phyloP scores from a whole-genome alignment of 1,140 invertebrate genomes.

The Mercenaria mercenaria region DNA sequence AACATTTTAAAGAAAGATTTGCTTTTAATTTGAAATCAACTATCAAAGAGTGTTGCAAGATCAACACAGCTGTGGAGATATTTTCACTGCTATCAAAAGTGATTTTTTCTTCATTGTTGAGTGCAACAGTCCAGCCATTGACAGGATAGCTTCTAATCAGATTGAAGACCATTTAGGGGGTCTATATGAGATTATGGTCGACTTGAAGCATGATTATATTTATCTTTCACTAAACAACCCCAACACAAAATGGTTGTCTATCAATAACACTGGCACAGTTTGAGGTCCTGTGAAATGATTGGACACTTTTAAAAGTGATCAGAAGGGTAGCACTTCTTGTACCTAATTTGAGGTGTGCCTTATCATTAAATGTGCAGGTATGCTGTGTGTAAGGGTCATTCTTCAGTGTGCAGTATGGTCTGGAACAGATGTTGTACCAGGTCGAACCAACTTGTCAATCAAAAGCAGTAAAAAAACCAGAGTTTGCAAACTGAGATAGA shows the following conservation, averaged over 20 bases:
- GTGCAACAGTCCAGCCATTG: not conserved
- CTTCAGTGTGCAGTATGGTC: no score
- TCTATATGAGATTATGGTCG: conserved; percentile 1
- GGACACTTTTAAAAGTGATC: not conserved
- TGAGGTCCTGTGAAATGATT: not conserved
- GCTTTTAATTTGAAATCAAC: conserved; percentile 15
- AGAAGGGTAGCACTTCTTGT: not conserved
- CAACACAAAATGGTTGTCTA: not conserved
- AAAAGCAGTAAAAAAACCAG: no score
- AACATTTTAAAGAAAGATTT: conserved; percentile 3
- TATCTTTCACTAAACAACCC: not conserved
- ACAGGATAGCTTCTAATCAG: not conserved
- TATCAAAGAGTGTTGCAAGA: not conserved
- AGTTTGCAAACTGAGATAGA: no score
- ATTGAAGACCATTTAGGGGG: not conserved
- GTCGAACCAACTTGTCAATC: no score
- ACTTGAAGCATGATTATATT: not conserved
- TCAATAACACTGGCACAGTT: not conserved
- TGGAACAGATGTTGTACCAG: no score
- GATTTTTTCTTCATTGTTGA: not conserved
- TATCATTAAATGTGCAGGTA: no score
- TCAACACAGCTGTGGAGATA: conserved; percentile 11
- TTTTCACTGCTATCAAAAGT: not conserved
- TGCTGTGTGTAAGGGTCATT: no score
- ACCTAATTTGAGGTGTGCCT: no score